A percentile compares a stretch with the other conserved stretches of the same genome.
These are phyloP conservation scores for Griposia aprilina DNA, from an alignment of 2,888 invertebrate genomes.

Conservation along the genomic window DNA sequence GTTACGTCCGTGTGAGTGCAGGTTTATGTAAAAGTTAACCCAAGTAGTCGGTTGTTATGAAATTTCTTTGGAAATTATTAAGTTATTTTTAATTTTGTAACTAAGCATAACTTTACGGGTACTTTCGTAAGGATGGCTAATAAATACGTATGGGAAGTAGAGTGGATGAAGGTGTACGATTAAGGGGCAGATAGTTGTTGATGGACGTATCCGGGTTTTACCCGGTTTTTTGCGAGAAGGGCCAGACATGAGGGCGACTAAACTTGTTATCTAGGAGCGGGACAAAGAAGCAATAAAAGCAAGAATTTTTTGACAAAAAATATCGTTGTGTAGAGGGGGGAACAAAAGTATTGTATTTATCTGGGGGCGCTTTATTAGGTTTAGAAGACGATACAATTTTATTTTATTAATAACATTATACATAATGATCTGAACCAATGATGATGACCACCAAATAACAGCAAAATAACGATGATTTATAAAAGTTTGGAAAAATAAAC, in stretches of 20 bases:
- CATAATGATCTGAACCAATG: slow-evolving; percentile 29
- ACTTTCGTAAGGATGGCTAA: slow-evolving; percentile 1
- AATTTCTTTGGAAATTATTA: slow-evolving; percentile 38
- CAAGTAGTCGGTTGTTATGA: slow-evolving; percentile 34
- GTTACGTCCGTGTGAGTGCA: slow-evolving; percentile 23
- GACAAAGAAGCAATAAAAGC: slow-evolving; percentile 40
- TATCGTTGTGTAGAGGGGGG: slow-evolving; percentile 3
- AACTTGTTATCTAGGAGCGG: slow-evolving; percentile 41
- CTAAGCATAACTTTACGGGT: not conserved
- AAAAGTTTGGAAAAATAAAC: slow-evolving; percentile 35
- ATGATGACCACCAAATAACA: slow-evolving; percentile 40
- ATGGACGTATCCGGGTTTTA: slow-evolving; percentile 1
- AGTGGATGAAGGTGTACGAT: slow-evolving; percentile 16
- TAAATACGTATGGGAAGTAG: slow-evolving; percentile 1
- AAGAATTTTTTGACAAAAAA: slow-evolving; percentile 25
- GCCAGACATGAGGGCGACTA: slow-evolving; percentile 29
- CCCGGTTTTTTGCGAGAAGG: slow-evolving; percentile 23
- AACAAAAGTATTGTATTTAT: slow-evolving; percentile 26
- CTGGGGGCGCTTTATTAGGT: not conserved
- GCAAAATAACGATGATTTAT: slow-evolving; percentile 38
- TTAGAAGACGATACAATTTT: slow-evolving; percentile 23
- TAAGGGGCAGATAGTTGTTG: slow-evolving; percentile 20
- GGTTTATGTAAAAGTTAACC: slow-evolving; percentile 36
- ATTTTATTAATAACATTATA: slow-evolving; percentile 25
- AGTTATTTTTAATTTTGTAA: slow-evolving; percentile 41